Base-by-base conservation (phyloP, 2,113 vertebrate species). In the Antennarius striatus region DNA sequence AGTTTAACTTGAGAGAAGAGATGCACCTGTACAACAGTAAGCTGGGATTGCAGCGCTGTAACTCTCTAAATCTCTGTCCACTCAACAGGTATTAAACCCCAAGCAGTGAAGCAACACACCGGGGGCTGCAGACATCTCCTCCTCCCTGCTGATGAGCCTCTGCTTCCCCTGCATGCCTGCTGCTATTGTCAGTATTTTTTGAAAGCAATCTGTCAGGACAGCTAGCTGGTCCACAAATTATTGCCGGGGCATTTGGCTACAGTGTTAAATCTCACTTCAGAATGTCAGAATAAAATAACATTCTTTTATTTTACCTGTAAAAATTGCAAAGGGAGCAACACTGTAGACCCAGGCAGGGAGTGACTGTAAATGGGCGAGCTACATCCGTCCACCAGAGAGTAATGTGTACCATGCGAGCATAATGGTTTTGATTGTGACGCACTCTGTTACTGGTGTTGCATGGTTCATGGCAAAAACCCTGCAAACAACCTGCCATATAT, bases 21-120 rank as follows among this genome's bases (percentile, higher is more conserved):
- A 55, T 53, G 74, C 75, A 86, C 84, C 83, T 81, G 76, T 77
- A 76, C 77, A 83, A 81, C 83, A 78, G 70, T 86, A 84, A 85
- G 32, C 82, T 60, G 64, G 73, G 79, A 86, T 80, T 74, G 61
- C 43, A 28, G 53, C 17, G 15, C 71, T 84, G 58, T 49, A 68
- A 73, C 83, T 84, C 80, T 47, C 73, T 83, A 86, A 88, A 75
- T 86, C 86, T 86, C 70, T 86, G 81, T 86, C 78, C 77, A 79
- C 80, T 89, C 87, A 78, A 89, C 82, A 88, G 81, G 89, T 89
- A 86, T 88, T 83, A 88, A 82, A 86, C 75, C 80, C 56, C 54
- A 39, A 71, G 77, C 76, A 69, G 75, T 7, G 72, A 71, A 75
- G 71, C 54, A 0, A 56, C 68, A 74, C 73, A 73, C 72, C 50